These are phyloP conservation scores for Drosophila quadrilineata DNA, from an alignment of 1,140 invertebrate genomes.

Conservation along the genomic window DNA sequence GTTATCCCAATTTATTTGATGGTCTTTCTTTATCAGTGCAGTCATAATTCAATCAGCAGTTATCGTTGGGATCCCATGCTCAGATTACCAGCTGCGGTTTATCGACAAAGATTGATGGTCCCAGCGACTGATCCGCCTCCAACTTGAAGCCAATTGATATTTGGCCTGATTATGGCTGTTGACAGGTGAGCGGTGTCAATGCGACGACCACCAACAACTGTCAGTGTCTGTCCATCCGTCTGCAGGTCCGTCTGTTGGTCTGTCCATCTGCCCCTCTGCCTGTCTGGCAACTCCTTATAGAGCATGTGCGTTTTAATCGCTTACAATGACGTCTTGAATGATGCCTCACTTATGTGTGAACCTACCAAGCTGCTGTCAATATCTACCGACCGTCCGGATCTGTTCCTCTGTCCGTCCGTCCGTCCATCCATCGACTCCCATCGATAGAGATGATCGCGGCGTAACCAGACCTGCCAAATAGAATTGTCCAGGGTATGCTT, in stretches of 20 bases:
- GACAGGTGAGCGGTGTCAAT: slow-evolving; percentile 56
- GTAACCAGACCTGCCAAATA: slow-evolving; percentile 43
- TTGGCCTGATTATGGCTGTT: slow-evolving; percentile 40
- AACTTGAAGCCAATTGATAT: slow-evolving; percentile 21
- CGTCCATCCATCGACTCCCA: slow-evolving; percentile 61
- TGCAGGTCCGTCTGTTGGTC: too few species aligned
- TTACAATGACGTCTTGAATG: slow-evolving; percentile 71
- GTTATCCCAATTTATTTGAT: not conserved
- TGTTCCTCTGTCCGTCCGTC: slow-evolving; percentile 65
- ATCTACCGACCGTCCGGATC: too few species aligned
- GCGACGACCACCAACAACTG: slow-evolving; percentile 50
- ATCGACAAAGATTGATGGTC: slow-evolving; percentile 36
- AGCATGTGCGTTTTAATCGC: slow-evolving; percentile 63
- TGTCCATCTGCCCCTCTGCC: too few species aligned
- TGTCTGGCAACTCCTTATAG: slow-evolving; percentile 64
- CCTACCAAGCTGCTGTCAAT: slow-evolving; percentile 74
- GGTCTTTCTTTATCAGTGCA: not conserved
- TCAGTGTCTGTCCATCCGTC: too few species aligned
- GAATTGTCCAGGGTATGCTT: slow-evolving; percentile 50
- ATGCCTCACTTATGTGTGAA: slow-evolving; percentile 79
- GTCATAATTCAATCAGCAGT: slow-evolving; percentile 24
- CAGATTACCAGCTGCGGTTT: slow-evolving; percentile 13
- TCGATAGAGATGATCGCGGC: slow-evolving; percentile 70
- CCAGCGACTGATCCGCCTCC: slow-evolving; percentile 6
- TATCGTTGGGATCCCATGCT: not conserved